phyloP scores from a whole-genome alignment of 2,888 invertebrate genomes.

The Leptinotarsa haldemani region DNA sequence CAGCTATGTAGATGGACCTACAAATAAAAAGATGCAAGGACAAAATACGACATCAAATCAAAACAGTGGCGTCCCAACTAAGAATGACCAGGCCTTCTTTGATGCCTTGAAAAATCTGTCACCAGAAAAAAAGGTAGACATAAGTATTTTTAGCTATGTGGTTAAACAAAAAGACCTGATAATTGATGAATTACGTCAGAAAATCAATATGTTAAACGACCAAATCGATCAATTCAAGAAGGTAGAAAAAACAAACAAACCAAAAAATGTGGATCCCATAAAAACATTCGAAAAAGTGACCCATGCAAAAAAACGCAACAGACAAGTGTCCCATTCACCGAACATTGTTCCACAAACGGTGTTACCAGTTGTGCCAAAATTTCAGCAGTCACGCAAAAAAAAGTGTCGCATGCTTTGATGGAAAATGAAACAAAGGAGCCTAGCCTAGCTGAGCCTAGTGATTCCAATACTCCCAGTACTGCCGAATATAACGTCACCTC shows the following conservation, averaged over 20 bases:
- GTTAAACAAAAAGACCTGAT: neutral
- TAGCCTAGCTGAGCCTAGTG: no score
- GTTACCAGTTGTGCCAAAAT: neutral
- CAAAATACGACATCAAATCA: no score
- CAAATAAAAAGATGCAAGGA: no score
- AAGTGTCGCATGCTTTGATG: neutral
- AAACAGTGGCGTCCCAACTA: no score
- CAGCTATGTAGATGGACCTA: no score
- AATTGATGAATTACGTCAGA: constrained; percentile 7
- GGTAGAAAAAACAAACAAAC: neutral
- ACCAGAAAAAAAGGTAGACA: neutral
- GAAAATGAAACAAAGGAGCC: neutral
- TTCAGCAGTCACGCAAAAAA: neutral
- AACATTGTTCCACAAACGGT: neutral
- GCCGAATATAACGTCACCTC: no score
- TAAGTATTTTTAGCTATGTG: neutral
- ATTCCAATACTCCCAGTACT: no score
- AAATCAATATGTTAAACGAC: neutral
- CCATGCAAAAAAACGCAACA: neutral
- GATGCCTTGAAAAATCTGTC: neutral
- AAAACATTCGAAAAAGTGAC: neutral
- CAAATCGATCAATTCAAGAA: neutral
- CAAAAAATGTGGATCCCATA: neutral
- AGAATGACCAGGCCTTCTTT: neutral
- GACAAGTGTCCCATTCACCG: neutral